Conservation (phyloP, 2,113 vertebrate genomes). For the Laticauda colubrina region DNA sequence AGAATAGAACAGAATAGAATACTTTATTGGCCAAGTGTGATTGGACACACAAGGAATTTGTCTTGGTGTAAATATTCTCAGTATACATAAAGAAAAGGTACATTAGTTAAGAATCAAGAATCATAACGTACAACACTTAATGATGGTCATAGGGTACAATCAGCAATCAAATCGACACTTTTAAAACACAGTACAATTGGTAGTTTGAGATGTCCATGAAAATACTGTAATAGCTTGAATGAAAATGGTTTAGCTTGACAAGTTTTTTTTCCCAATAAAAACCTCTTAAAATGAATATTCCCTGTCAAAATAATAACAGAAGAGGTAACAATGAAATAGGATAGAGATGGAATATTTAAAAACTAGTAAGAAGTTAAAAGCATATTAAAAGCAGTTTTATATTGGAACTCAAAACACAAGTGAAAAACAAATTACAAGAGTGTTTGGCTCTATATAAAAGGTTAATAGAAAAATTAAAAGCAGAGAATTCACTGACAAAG, state of each 20-base stretch:
- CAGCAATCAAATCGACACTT: background rate
- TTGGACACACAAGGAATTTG: too few species aligned
- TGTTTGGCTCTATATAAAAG: background rate
- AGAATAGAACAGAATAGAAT: too few species aligned
- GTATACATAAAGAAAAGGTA: too few species aligned
- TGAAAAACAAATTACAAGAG: background rate
- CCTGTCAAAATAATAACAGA: constrained; percentile 23
- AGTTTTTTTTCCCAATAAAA: constrained; percentile 24
- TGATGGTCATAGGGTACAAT: too few species aligned
- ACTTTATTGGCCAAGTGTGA: too few species aligned
- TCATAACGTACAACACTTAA: too few species aligned
- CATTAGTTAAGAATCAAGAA: too few species aligned
- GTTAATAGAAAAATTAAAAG: background rate
- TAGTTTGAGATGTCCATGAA: background rate
- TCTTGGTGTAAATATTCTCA: too few species aligned
- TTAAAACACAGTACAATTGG: constrained; percentile 2
- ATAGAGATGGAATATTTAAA: constrained; percentile 18
- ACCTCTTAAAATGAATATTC: constrained; percentile 30
- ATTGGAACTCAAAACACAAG: constrained; percentile 1
- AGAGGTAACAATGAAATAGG: constrained; percentile 19
- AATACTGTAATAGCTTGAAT: constrained; percentile 9
- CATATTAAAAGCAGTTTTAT: background rate
- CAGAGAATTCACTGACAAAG: background rate
- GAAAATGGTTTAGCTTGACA: constrained; percentile 19
- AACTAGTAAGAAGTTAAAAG: constrained; percentile 9